Percentiles rank a stretch among this genome's conserved stretches.
Conservation (phyloP, 2,888 invertebrate genomes). For the Strigamia crassipes region DNA sequence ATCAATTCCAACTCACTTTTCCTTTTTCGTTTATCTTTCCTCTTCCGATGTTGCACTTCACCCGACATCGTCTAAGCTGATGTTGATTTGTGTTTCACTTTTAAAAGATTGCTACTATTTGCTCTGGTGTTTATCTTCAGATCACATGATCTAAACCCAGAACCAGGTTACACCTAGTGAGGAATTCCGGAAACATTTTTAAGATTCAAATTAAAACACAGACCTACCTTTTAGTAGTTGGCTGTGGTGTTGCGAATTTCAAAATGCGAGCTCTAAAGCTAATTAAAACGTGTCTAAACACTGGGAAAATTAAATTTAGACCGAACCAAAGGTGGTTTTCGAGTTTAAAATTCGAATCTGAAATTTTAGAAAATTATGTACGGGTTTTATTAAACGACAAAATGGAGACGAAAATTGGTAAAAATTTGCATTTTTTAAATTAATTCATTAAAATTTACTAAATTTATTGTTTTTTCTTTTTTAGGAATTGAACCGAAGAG, state of each 20-base stretch:
- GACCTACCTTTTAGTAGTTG: no score
- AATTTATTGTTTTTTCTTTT: not conserved
- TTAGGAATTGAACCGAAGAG: not conserved
- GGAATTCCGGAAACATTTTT: no score
- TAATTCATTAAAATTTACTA: not conserved
- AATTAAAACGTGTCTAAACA: no score
- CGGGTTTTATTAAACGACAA: not conserved
- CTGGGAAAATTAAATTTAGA: not conserved
- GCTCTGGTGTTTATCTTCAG: no score
- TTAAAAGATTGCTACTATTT: no score
- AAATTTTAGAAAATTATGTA: not conserved
- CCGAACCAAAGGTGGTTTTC: not conserved
- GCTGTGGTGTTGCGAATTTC: no score
- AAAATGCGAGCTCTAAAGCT: no score
- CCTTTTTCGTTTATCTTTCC: conserved; percentile 80
- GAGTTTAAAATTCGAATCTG: not conserved
- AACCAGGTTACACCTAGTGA: no score
- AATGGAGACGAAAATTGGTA: not conserved
- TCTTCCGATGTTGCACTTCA: conserved; percentile 82
- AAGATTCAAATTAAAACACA: no score
- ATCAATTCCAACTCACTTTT: conserved; percentile 61
- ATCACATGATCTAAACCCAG: no score
- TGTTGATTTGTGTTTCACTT: no score
- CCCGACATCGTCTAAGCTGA: conserved; percentile 71
- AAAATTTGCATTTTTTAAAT: not conserved